Percentiles rank a stretch among this genome's conserved stretches.
These are phyloP conservation scores for Caenorhabditis elegans DNA, from an alignment of 1,140 invertebrate species.

Conservation along the genomic window DNA sequence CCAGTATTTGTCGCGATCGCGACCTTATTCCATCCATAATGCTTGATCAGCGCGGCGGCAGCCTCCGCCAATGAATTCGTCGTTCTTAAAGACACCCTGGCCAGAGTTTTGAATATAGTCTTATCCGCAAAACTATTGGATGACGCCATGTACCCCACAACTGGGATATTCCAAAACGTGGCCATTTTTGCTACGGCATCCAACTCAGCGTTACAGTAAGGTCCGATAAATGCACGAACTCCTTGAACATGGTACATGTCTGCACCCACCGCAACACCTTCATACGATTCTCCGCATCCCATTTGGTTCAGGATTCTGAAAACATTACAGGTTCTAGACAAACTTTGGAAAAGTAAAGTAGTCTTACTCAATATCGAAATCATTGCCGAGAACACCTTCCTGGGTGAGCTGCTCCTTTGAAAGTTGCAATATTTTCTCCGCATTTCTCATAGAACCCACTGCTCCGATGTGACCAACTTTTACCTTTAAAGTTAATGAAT, in stretches of 20 bases:
- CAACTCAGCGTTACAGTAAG: conserved; percentile 60
- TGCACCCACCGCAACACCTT: conserved; percentile 64
- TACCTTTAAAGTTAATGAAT: not conserved
- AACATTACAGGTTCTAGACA: not conserved
- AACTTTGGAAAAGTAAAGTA: not conserved
- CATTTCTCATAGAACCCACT: conserved; percentile 45
- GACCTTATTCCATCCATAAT: conserved; percentile 58
- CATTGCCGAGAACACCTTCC: conserved; percentile 47
- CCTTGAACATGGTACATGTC: conserved; percentile 66
- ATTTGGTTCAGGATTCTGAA: conserved; percentile 47
- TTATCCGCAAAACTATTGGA: conserved; percentile 56
- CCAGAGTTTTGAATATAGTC: conserved; percentile 58
- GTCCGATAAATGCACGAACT: conserved; percentile 63
- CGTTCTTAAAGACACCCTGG: conserved; percentile 54
- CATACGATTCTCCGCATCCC: conserved; percentile 62
- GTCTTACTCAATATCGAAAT: conserved; percentile 49
- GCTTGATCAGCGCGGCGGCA: conserved; percentile 50
- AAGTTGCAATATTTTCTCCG: conserved; percentile 49
- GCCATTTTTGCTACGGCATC: conserved; percentile 60
- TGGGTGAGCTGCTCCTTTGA: conserved; percentile 36
- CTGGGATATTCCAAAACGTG: conserved; percentile 58
- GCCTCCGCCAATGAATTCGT: conserved; percentile 58
- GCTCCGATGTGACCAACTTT: conserved; percentile 52
- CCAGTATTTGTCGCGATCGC: conserved; percentile 64
- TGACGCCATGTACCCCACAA: conserved; percentile 62